Evolutionary conservation across 2,888 invertebrate genomes (phyloP), one percentile per base, ranked within the genome.

Genomic region (Zootermopsis nevadensis): DNA sequence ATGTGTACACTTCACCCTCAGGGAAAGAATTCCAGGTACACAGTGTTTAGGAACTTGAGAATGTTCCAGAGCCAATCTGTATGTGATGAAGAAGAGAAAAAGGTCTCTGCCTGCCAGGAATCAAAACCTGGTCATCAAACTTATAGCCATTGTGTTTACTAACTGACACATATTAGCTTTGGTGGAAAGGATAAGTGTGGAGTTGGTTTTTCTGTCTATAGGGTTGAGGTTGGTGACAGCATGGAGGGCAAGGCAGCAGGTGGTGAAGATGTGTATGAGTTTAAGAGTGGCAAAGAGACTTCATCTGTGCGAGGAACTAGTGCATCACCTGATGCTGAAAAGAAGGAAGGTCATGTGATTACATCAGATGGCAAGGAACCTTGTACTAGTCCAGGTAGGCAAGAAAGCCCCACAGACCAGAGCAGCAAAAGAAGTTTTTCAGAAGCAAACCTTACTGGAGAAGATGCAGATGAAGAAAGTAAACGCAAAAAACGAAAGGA

Each of bases 401-500:
- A 38, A 38, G 83, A 81, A 15, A 76, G 30, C n/a, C 81, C 82
- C 35, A 72, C 81, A 55, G 85, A 86, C n/a, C 84, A 84, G n/a
- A 38, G 80, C n/a, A 81, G 86, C 24, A 86, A 86, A 33, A 84
- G 86, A 82, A 80, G 83, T 53, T 85, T 86, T 82, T 33, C 85
- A n/a, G 86, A 86, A 8, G 88, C 89, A 87, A 89, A 91, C 33
- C 90, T 90, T 85, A 80, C 74, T 15, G 69, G 91, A 66, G 94
- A 94, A 53, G 90, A 91, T 7, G 90, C 90, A 42, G 96, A 96
- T 86, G 94, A 95, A 27, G 94, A 94, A 82, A 91, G 91, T 66
- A 94, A 94, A 86, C 92, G 94, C 82, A 96, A 96, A 88, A 94
- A 95, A 89, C 91, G 94, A n/a, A 96, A 95, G 88, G 96, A 95